Evolutionary conservation across 2,888 invertebrate species (phyloP).

Genomic region (Euspilapteryx auroguttella): DNA sequence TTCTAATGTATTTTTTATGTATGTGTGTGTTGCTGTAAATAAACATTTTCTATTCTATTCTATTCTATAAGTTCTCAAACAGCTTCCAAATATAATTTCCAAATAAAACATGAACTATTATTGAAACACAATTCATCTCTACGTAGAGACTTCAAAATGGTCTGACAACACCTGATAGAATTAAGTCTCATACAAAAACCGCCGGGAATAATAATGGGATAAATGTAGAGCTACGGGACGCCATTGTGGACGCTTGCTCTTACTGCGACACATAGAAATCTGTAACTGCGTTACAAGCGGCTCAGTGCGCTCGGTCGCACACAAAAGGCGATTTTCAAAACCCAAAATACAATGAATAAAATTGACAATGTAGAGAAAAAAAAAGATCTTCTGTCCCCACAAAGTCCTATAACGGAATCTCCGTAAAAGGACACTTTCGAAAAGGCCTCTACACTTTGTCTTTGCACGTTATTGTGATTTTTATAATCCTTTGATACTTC

Average conservation of each 20-base stretch:
- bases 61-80: too few relatives aligned
- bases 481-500: slow-evolving; percentile 3
- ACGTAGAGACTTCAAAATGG: too few relatives aligned
- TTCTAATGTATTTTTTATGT: too few relatives aligned
- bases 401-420: slow-evolving; percentile 37
- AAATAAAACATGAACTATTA: too few relatives aligned
- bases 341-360: slow-evolving; percentile 56
- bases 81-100: too few relatives aligned
- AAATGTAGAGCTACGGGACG: slow-evolving; percentile 20
- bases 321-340: slow-evolving; percentile 55
- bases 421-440: slow-evolving; percentile 3
- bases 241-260: slow-evolving; percentile 41
- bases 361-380: slow-evolving; percentile 45
- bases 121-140: too few relatives aligned
- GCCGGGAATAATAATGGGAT: slow-evolving; percentile 4
- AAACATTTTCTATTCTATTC: too few relatives aligned
- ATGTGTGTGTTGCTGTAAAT: too few relatives aligned
- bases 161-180: too few relatives aligned
- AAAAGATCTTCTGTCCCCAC: slow-evolving; percentile 16
- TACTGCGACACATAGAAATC: slow-evolving; percentile 25
- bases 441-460: slow-evolving; percentile 1
- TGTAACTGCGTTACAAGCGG: slow-evolving; percentile 28
- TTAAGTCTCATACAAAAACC: slow-evolving; percentile 1
- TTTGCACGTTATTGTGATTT: slow-evolving; percentile 2
- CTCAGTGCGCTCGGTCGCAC: slow-evolving; percentile 50